Base-by-base conservation (phyloP, 2,113 vertebrate genomes). In the Hiodon tergisus region DNA sequence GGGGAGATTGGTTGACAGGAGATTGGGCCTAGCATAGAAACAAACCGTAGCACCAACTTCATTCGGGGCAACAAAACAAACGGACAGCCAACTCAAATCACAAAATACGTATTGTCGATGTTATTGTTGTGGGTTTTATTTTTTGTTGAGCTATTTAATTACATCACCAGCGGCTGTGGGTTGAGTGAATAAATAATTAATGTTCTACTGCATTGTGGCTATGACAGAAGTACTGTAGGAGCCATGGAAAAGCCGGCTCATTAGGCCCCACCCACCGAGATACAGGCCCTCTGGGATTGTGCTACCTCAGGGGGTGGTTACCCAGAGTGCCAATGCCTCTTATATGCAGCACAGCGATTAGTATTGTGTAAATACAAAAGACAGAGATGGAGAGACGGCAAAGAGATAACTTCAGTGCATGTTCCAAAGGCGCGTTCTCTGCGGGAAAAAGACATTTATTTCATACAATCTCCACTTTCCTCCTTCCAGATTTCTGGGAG, bases 241-340 rank as follows among this genome's bases (percentile, higher is more conserved):
- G 72, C 67, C 53, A 75, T 62, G 60, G 57, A 75, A 70, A 62
- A 75, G 67, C 62, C 54, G 60, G 59, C 68, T 70, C 70, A 74
- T 78, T 78, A 78, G 75, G 75, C 68, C 77, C 71, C 59, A 59
- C 68, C 77, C 54, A 74, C 77, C 65, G 71, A 68, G 76, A 52
- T 10, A 4, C 11, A 10, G 13, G 59, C 67, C 63, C 65, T 52
- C 67, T 31, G 52, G 71, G 66, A 63, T 13, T 69, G 47, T 31
- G 50, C 55, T 60, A 51, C 65, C 60, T 63, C 47, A 16, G 68
- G 75, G 59, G 59, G 48, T 46, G 50, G n/a, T 54, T 76, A 70
- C 75, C 75, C 67, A 70, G 10, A 53, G 31, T 70, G 53, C 63
- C 9, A 7, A 63, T 8, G 4, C 51, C 13, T 3, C 31, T 59